Base-by-base conservation (phyloP, 1,140 invertebrate species). In the Fragariocoptes setiger region DNA sequence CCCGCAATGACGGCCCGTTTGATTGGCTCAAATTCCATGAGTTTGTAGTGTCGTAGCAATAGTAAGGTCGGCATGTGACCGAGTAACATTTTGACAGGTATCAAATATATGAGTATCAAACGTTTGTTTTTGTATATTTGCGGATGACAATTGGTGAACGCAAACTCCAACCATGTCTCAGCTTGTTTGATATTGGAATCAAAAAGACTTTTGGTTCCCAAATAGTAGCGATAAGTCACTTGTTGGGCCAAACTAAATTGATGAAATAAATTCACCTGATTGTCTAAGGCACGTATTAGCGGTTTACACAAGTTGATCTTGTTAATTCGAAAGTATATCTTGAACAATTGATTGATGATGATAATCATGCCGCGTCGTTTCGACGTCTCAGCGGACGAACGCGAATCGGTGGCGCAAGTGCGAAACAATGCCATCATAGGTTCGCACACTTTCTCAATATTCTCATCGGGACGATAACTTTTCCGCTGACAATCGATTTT, bases 221-320 rank as follows among this genome's bases (percentile, higher is more conserved):
- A 79, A 62, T 85, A 95, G 61, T 90, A 94, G 54, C 75, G 78
- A 55, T 90, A 97, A 0, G 88, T 94, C 19, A 71, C 64, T 35
- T 85, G 73, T 55, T 86, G 77, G 13, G 64, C 57, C 21, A 61
- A 76, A 22, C 73, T 70, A 57, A 88, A 95, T 42, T 70, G 68
- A 38, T 88, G 76, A 56, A 82, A 86, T 37, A 79, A 72, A 19
- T 35, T 47, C 1, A 70, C 66, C 14, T 75, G 76, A 19, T 77
- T 77, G 48, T 94, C 85, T 48, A 95, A 90, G 2, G 86, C 85
- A 50, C 88, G 65, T 47, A 94, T 90, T 13, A 97, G 61, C 0
- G 88, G 86, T 60, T 85, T 94, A 55, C 86, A 90, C 21, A 97
- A 60, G 64, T 94, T 83, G 3, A 95, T 56, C 57, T 92, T 90